These are phyloP conservation scores for Numenius phaeopus DNA, from an alignment of 2,797 vertebrate species.

Conservation along the genomic window DNA sequence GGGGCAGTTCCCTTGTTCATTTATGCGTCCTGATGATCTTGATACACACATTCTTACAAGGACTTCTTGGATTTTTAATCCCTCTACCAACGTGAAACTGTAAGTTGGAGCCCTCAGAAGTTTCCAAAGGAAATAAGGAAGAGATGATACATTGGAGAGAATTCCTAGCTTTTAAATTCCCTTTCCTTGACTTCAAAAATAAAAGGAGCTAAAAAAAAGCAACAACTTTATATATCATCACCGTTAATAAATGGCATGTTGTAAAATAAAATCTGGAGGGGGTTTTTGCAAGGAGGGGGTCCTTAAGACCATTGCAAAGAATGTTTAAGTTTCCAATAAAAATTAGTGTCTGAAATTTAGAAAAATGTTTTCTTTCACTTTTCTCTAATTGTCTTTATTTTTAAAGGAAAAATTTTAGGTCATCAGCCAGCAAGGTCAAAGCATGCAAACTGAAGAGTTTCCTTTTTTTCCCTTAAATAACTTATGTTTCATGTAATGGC, in stretches of 20 bases:
- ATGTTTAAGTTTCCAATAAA: neutral
- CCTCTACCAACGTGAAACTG: neutral
- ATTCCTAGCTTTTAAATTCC: neutral
- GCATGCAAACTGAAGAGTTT: neutral
- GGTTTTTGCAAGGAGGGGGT: too few species aligned
- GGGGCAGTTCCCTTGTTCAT: neutral
- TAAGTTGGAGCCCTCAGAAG: neutral
- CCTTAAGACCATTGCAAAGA: neutral
- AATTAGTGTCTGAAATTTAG: neutral
- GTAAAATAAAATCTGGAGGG: neutral
- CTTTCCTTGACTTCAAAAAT: neutral
- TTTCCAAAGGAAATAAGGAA: neutral
- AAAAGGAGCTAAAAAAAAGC: accelerated
- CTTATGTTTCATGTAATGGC: neutral
- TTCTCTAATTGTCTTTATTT: neutral
- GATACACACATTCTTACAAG: neutral
- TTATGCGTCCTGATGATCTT: neutral
- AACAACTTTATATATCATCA: accelerated
- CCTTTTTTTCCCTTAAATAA: neutral
- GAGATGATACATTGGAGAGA: accelerated
- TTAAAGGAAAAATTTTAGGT: neutral
- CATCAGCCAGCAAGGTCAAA: neutral
- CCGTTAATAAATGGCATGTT: accelerated
- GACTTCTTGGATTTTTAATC: neutral
- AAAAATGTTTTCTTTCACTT: neutral